phyloP scores from a whole-genome alignment of 1,140 invertebrate species.

The Zaprionus vittiger region DNA sequence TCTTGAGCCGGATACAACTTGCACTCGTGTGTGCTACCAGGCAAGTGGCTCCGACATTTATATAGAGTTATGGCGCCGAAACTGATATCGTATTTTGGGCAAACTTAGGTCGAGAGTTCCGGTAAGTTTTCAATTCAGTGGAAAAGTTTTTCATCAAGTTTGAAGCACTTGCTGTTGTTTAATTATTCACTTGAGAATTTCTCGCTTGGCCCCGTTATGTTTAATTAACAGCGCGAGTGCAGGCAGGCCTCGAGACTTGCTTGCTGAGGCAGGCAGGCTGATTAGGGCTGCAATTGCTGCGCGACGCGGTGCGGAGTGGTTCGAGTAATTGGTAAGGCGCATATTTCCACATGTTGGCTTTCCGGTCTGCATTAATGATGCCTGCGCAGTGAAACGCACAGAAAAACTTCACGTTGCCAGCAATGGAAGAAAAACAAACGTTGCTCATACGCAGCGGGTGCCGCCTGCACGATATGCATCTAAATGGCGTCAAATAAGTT shows the following conservation, averaged over 20 bases:
- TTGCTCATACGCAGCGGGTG: constrained; percentile 52
- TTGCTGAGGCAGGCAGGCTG: not conserved
- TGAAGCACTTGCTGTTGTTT: constrained; percentile 41
- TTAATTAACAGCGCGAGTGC: constrained; percentile 59
- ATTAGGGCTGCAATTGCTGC: constrained; percentile 24
- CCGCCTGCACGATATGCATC: constrained; percentile 17
- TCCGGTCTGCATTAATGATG: constrained; percentile 72
- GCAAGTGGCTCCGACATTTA: constrained; percentile 10
- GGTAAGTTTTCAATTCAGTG: constrained; percentile 53
- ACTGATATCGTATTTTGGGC: constrained; percentile 29
- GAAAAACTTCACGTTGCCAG: constrained; percentile 16
- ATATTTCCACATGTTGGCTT: constrained; percentile 57
- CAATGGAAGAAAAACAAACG: constrained; percentile 18
- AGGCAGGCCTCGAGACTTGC: constrained; percentile 16
- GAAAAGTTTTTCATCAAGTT: constrained; percentile 63
- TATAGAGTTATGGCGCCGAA: constrained; percentile 33
- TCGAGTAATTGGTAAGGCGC: constrained; percentile 25
- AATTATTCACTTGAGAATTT: constrained; percentile 75
- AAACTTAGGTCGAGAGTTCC: constrained; percentile 12
- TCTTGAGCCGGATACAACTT: constrained; percentile 9
- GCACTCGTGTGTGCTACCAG: not conserved
- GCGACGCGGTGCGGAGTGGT: not conserved
- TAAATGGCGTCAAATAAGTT: constrained; percentile 30
- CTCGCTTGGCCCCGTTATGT: constrained; percentile 51
- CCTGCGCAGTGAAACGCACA: constrained; percentile 21